Evolutionary conservation across 2,797 vertebrate species (phyloP).

Genomic region (Falco berigora): DNA sequence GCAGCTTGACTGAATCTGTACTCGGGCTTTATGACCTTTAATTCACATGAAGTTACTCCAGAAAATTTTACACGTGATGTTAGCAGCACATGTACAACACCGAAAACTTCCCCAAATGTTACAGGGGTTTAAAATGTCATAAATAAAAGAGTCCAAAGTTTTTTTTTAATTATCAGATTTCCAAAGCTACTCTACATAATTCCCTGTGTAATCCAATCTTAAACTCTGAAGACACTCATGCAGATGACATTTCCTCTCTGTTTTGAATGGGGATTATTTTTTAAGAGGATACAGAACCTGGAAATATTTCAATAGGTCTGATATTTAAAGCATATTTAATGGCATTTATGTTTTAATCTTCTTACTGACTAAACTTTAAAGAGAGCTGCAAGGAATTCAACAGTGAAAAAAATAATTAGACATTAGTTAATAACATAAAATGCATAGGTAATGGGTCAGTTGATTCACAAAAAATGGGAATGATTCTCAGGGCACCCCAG

Average conservation of each 20-base stretch:
- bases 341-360: conserved; percentile 79
- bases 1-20: neutral
- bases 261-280: conserved; percentile 75
- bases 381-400: conserved; percentile 61
- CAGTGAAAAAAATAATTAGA: conserved; percentile 65
- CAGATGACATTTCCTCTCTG: conserved; percentile 72
- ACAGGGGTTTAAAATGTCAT: conserved; percentile 65
- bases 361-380: conserved; percentile 74
- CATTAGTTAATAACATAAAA: conserved; percentile 39
- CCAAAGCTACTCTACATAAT: conserved; percentile 67
- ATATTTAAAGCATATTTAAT: conserved; percentile 78
- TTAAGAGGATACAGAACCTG: conserved; percentile 75
- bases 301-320: conserved; percentile 72
- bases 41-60: neutral
- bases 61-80: neutral
- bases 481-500: neutral
- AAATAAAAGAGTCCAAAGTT: conserved; percentile 47
- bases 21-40: neutral
- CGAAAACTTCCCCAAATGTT: conserved; percentile 31
- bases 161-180: conserved; percentile 73
- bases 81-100: neutral
- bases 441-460: neutral
- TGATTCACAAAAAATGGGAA: neutral
- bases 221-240: conserved; percentile 67
- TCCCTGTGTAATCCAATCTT: conserved; percentile 74